Evolutionary conservation across 1,140 invertebrate species (phyloP).

Genomic region (Pinna nobilis): DNA sequence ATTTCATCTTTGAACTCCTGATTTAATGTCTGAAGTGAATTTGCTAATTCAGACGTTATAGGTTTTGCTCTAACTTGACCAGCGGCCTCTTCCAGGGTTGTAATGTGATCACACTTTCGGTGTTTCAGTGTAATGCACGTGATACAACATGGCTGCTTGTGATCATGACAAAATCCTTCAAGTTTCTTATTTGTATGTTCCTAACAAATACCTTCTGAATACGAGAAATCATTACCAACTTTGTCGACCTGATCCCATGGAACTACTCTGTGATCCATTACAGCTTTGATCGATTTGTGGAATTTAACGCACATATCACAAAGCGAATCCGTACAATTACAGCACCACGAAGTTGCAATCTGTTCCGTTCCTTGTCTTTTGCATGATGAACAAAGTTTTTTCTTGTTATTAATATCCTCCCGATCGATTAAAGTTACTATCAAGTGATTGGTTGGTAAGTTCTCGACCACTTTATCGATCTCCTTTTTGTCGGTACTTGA

Average conservation of each 20-base stretch:
- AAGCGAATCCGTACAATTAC: constrained; percentile 6
- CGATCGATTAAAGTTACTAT: too few species aligned
- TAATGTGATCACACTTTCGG: constrained; percentile 18
- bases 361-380: too few species aligned
- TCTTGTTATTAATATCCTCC: too few species aligned
- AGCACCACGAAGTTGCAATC: constrained; percentile 11
- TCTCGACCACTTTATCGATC: too few species aligned
- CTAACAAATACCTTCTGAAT: neutral
- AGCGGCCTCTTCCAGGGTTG: constrained; percentile 6
- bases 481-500: too few species aligned
- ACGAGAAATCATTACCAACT: neutral
- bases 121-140: constrained; percentile 7
- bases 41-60: too few species aligned
- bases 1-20: too few species aligned
- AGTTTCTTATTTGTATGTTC: constrained; percentile 5
- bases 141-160: constrained; percentile 5
- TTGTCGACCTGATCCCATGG: neutral
- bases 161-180: constrained; percentile 15
- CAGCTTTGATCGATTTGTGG: neutral
- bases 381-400: too few species aligned
- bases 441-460: too few species aligned
- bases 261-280: constrained; percentile 4
- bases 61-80: neutral
- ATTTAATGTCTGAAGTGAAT: too few species aligned
- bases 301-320: constrained; percentile 8